Conservation (phyloP, 2,113 vertebrate genomes). For the Forbesichthys agassizii region DNA sequence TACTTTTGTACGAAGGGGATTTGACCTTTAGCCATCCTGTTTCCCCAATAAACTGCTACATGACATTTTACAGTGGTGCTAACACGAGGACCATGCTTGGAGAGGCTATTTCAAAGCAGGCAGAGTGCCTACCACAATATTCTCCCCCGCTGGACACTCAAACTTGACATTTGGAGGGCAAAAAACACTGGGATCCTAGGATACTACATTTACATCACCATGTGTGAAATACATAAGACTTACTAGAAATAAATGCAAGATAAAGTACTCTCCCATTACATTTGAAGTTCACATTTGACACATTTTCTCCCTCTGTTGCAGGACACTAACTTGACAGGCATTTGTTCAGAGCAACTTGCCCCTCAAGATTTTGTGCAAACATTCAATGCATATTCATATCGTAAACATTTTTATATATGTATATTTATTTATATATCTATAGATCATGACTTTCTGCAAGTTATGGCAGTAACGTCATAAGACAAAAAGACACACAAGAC, state of each 20-base stretch:
- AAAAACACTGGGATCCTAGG: slow-evolving; percentile 47
- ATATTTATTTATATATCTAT: slow-evolving; percentile 59
- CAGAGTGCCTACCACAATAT: slow-evolving; percentile 34
- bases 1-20: not conserved
- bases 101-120: slow-evolving; percentile 23
- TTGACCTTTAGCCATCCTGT: not conserved
- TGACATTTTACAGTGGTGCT: slow-evolving; percentile 9
- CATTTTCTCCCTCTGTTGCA: slow-evolving; percentile 43
- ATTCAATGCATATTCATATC: slow-evolving; percentile 77
- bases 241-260: slow-evolving; percentile 53
- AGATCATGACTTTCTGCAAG: slow-evolving; percentile 65
- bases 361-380: slow-evolving; percentile 70
- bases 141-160: not conserved
- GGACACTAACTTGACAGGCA: slow-evolving; percentile 39
- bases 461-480: slow-evolving; percentile 65
- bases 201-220: slow-evolving; percentile 52
- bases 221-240: slow-evolving; percentile 43
- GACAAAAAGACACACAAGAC: slow-evolving; percentile 65
- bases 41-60: not conserved
- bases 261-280: slow-evolving; percentile 57
- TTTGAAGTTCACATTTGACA: slow-evolving; percentile 58
- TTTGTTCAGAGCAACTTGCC: slow-evolving; percentile 62
- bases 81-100: slow-evolving; percentile 30
- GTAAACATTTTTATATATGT: slow-evolving; percentile 66
- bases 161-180: slow-evolving; percentile 7